A percentile compares a stretch with the other conserved stretches of the same genome.
Conservation (phyloP, 1,140 invertebrate species). For the Aplysia californica region DNA sequence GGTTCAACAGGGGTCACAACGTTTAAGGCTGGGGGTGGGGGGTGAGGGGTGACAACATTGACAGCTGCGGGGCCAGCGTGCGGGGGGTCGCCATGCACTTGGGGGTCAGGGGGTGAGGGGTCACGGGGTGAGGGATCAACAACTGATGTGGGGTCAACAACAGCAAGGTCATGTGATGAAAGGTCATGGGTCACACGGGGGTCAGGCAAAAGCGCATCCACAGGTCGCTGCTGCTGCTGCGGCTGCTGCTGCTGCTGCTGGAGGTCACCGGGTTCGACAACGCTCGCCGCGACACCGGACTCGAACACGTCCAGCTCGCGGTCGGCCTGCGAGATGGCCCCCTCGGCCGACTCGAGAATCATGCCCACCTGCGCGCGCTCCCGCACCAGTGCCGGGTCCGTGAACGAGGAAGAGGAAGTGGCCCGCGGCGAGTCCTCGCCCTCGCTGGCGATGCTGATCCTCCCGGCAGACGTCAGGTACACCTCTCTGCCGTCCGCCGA, state of each 20-base stretch:
- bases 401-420: background rate
- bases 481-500: slow-evolving; percentile 38
- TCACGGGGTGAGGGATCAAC: background rate
- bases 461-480: slow-evolving; percentile 46
- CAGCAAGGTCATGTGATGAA: background rate
- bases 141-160: background rate
- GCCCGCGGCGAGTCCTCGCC: too few relatives aligned
- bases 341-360: slow-evolving; percentile 22
- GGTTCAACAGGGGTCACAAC: background rate
- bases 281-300: too few relatives aligned
- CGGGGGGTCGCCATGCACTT: too few relatives aligned
- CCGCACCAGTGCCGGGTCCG: background rate
- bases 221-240: too few relatives aligned
- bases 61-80: too few relatives aligned
- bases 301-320: too few relatives aligned
- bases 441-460: slow-evolving; percentile 47
- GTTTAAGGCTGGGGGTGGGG: background rate
- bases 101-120: background rate
- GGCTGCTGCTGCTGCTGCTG: too few relatives aligned
- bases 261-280: too few relatives aligned
- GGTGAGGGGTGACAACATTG: background rate
- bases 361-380: slow-evolving; percentile 29
- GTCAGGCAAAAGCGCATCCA: too few relatives aligned
- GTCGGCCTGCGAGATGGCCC: slow-evolving; percentile 13
- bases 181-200: background rate